Evolutionary conservation across 2,888 invertebrate genomes (phyloP).

Genomic region (Hofmannophila pseudospretella): DNA sequence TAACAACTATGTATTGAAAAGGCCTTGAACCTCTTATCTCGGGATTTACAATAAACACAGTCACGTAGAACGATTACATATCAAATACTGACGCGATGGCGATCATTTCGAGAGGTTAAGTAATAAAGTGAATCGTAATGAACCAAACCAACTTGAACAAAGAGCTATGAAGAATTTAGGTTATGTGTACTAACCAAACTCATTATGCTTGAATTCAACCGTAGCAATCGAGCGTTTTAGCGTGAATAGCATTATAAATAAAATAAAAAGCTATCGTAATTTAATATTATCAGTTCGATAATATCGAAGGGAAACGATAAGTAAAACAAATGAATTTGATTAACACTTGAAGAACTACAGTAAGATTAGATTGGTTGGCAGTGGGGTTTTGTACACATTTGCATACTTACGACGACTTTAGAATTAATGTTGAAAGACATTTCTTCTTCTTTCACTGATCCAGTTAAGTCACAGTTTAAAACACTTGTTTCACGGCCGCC

Average conservation of each 20-base stretch:
- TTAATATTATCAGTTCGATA: slow-evolving; percentile 18
- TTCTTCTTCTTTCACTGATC: not conserved
- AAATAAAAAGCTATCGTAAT: slow-evolving; percentile 7
- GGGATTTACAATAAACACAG: not conserved
- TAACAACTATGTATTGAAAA: not conserved
- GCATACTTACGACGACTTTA: slow-evolving; percentile 5
- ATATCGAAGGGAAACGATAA: slow-evolving; percentile 20
- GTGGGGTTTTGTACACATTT: too few species aligned
- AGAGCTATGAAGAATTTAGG: not conserved
- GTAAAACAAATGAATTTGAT: slow-evolving; percentile 4
- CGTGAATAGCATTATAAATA: slow-evolving; percentile 7
- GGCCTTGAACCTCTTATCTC: slow-evolving; percentile 3
- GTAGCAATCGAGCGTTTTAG: slow-evolving; percentile 8
- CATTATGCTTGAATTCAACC: slow-evolving; percentile 22
- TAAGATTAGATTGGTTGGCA: not conserved
- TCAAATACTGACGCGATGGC: too few species aligned
- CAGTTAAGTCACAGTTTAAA: too few species aligned
- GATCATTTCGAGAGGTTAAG: not conserved
- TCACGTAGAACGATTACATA: too few species aligned
- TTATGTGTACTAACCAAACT: slow-evolving; percentile 8
- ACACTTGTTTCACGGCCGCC: too few species aligned
- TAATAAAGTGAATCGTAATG: not conserved
- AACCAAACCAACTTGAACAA: not conserved
- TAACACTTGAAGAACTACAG: slow-evolving; percentile 12
- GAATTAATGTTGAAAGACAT: slow-evolving; percentile 3